Conservation (phyloP, 1,140 invertebrate genomes). For the Lucilia cuprina region DNA sequence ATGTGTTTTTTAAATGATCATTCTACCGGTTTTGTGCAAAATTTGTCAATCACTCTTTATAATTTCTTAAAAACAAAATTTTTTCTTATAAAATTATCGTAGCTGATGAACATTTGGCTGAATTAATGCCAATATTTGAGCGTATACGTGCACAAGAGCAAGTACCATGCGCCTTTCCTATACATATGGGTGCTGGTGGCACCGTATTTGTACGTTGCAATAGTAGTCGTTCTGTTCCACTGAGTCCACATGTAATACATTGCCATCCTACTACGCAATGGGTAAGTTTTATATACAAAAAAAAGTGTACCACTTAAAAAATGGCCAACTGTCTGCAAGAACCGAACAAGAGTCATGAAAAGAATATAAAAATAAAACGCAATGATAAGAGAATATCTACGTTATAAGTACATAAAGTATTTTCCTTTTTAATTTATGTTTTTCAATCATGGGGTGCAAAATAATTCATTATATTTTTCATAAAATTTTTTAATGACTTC, state of each 20-base stretch:
- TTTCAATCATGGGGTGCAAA: constrained; percentile 17
- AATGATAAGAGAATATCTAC: not conserved
- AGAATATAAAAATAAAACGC: not conserved
- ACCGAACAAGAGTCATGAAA: constrained; percentile 16
- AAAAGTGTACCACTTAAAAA: not conserved
- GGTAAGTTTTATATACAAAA: constrained; percentile 62
- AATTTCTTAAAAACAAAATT: constrained; percentile 22
- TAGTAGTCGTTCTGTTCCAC: constrained; percentile 60
- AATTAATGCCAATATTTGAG: constrained; percentile 93
- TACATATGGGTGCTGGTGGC: constrained; percentile 74
- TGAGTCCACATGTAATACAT: constrained; percentile 62
- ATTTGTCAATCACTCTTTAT: not conserved
- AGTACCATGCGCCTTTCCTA: constrained; percentile 84
- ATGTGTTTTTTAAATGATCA: constrained; percentile 40
- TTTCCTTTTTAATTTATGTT: not conserved
- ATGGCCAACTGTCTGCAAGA: not conserved
- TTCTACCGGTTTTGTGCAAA: constrained; percentile 26
- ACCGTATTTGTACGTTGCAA: constrained; percentile 62
- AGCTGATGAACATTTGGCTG: constrained; percentile 92
- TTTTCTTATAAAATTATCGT: constrained; percentile 47
- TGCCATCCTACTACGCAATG: constrained; percentile 73
- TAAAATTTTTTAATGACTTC: not conserved
- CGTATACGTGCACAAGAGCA: constrained; percentile 86
- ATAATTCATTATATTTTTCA: constrained; percentile 16
- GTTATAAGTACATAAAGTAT: not conserved